These are phyloP conservation scores for Morelia viridis DNA, from an alignment of 2,797 vertebrate species.

Conservation along the genomic window DNA sequence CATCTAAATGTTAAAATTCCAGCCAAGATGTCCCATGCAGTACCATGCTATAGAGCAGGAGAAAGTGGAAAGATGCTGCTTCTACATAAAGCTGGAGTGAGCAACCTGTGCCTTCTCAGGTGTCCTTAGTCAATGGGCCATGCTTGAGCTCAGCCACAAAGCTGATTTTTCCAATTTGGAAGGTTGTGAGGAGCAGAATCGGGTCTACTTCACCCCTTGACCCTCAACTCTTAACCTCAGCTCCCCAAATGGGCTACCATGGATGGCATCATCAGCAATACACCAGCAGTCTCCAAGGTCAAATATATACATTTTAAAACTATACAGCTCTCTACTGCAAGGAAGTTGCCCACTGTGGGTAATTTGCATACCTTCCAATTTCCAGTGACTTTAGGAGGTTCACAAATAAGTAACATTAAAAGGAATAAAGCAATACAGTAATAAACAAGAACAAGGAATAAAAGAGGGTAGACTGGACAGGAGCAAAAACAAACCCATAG, in stretches of 20 bases:
- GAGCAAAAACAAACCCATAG: neutral
- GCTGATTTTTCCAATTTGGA: neutral
- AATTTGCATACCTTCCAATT: neutral
- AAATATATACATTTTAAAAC: neutral
- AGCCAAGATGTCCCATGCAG: neutral
- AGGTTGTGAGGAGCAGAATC: neutral
- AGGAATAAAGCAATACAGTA: neutral
- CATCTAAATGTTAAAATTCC: neutral
- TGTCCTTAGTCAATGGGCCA: too few relatives aligned
- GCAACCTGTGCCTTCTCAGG: neutral
- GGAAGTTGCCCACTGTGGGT: neutral
- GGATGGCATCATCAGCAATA: neutral
- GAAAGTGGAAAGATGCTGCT: neutral
- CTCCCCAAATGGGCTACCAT: neutral
- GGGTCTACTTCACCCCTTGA: neutral
- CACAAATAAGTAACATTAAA: neutral
- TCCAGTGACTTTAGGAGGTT: neutral
- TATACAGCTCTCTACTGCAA: neutral
- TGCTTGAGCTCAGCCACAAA: neutral
- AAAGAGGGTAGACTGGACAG: neutral
- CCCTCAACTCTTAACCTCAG: neutral
- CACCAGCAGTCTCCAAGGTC: neutral
- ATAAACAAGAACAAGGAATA: neutral
- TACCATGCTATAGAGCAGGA: neutral
- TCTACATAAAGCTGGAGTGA: neutral